These are phyloP conservation scores for Thalassaphorura encarpata DNA, from an alignment of 1,140 invertebrate species.

Conservation along the genomic window DNA sequence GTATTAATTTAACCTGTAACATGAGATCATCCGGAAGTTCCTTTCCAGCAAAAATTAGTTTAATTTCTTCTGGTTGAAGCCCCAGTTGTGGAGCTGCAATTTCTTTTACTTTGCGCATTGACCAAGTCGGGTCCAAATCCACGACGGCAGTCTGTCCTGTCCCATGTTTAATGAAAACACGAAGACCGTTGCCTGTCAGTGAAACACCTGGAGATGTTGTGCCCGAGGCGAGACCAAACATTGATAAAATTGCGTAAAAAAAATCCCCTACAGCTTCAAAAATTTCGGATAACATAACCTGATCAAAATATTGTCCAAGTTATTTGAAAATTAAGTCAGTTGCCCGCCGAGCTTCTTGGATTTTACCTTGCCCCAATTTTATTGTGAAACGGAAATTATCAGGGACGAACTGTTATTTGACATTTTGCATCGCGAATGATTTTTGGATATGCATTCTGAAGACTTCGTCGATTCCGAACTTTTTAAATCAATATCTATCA, in stretches of 20 bases:
- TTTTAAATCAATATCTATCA: too few species aligned
- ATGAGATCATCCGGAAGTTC: slow-evolving; percentile 61
- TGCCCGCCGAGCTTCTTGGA: too few species aligned
- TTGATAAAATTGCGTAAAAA: slow-evolving; percentile 20
- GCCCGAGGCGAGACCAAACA: slow-evolving; percentile 12
- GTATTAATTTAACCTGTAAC: slow-evolving; percentile 47
- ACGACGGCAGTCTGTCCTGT: slow-evolving; percentile 46
- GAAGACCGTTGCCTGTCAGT: slow-evolving; percentile 1
- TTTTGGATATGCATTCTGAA: too few species aligned
- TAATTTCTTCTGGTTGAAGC: slow-evolving; percentile 56
- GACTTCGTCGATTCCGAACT: too few species aligned
- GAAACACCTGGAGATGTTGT: background rate
- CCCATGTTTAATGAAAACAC: slow-evolving; percentile 26
- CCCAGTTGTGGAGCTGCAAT: slow-evolving; percentile 57
- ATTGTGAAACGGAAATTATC: too few species aligned
- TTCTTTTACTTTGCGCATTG: slow-evolving; percentile 63
- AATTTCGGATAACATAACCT: slow-evolving; percentile 53
- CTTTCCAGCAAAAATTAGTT: slow-evolving; percentile 77
- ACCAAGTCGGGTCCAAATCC: slow-evolving; percentile 62
- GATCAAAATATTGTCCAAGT: too few species aligned
- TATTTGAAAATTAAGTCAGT: too few species aligned
- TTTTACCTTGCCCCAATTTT: too few species aligned
- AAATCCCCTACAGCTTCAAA: slow-evolving; percentile 17
- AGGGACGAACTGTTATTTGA: too few species aligned
- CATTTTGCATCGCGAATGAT: too few species aligned